phyloP scores from a whole-genome alignment of 2,888 invertebrate genomes.

The Synanthedon andrenaeformis region DNA sequence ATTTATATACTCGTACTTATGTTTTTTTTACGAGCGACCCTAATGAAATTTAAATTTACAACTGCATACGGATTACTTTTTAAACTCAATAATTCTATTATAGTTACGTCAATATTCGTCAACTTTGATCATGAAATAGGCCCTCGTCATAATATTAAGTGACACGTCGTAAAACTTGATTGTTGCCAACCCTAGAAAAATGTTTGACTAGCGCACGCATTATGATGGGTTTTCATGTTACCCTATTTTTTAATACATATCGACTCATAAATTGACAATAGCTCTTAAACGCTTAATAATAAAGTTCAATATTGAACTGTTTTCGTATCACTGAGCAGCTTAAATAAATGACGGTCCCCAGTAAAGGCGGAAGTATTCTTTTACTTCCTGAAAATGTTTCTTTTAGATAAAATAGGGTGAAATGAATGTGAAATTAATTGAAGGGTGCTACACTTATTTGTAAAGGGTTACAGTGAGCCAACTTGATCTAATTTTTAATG shows the following conservation, averaged over 20 bases:
- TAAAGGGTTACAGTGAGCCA: conserved; percentile 37
- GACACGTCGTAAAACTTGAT: conserved; percentile 38
- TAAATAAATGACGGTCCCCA: conserved; percentile 29
- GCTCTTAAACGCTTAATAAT: background rate
- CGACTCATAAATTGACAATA: background rate
- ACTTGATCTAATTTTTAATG: conserved; percentile 33
- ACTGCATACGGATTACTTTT: background rate
- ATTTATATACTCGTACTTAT: background rate
- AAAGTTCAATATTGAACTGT: conserved; percentile 15
- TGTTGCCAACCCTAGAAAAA: conserved; percentile 39
- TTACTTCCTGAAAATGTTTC: conserved; percentile 48
- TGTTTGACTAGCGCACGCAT: conserved; percentile 30
- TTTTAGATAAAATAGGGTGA: conserved; percentile 34
- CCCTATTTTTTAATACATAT: conserved; percentile 11
- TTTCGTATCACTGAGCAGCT: too few relatives aligned
- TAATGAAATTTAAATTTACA: conserved; percentile 8
- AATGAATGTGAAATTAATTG: conserved; percentile 62
- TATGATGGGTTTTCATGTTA: conserved; percentile 33
- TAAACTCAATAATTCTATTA: conserved; percentile 10
- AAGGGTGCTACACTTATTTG: conserved; percentile 40
- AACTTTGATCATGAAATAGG: conserved; percentile 11
- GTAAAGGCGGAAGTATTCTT: conserved; percentile 30
- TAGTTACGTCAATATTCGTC: conserved; percentile 11
- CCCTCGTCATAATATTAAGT: conserved; percentile 50
- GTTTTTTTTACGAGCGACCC: conserved; percentile 11